phyloP scores from a whole-genome alignment of 2,888 invertebrate species.

The Rhyacophila evoluta region DNA sequence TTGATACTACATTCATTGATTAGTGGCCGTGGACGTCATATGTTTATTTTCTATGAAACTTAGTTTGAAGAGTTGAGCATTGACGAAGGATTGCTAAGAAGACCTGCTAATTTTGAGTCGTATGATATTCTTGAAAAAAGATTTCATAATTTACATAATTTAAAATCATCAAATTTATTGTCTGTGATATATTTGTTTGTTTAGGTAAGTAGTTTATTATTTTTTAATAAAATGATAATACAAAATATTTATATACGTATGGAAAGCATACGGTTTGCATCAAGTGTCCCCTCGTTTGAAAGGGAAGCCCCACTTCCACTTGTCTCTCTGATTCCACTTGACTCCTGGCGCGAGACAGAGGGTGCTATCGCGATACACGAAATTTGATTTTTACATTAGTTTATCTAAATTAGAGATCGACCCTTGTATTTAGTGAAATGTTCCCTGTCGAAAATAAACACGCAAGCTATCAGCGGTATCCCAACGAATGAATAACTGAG shows the following conservation, averaged over 20 bases:
- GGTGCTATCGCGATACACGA: slow-evolving; percentile 43
- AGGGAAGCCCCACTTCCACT: slow-evolving; percentile 25
- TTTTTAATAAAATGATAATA: too few relatives aligned
- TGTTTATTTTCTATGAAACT: too few relatives aligned
- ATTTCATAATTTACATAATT: too few relatives aligned
- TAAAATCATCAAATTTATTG: too few relatives aligned
- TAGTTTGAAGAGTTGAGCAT: too few relatives aligned
- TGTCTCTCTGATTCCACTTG: slow-evolving; percentile 46
- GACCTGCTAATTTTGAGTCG: too few relatives aligned
- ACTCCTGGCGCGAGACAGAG: slow-evolving; percentile 33
- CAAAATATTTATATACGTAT: background rate
- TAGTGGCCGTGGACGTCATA: too few relatives aligned
- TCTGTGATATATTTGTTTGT: too few relatives aligned
- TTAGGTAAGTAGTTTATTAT: too few relatives aligned
- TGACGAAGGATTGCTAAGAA: too few relatives aligned
- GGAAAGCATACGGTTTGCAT: background rate
- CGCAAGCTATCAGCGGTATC: slow-evolving; percentile 5
- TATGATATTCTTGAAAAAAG: too few relatives aligned
- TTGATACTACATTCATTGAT: too few relatives aligned
- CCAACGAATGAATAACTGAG: background rate
- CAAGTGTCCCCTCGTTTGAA: slow-evolving; percentile 10
- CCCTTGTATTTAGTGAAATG: slow-evolving; percentile 27
- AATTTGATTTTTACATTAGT: slow-evolving; percentile 53
- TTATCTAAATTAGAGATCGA: slow-evolving; percentile 51
- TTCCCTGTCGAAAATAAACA: background rate